Evolutionary conservation across 2,113 vertebrate species (phyloP), one percentile per base, ranked within the genome.

Genomic region (Sula dactylatra): DNA sequence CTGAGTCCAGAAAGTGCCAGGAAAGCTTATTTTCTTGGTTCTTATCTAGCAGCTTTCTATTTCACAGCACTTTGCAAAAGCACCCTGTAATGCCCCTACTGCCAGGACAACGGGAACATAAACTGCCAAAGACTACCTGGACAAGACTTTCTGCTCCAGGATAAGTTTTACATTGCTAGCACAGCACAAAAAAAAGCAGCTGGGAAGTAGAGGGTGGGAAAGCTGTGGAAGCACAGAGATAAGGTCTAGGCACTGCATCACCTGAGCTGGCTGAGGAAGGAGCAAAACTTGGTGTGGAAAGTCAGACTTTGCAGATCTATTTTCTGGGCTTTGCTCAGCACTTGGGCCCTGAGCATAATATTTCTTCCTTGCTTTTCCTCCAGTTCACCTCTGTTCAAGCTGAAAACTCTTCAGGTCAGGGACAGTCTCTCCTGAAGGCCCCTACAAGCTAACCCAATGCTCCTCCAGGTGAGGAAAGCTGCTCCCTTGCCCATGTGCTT

Each of bases 181-280:
- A 61, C 13, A 58, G 29, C 40, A 76, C 40, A 50, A 61, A 40
- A 12, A 58, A 40, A 55, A 55, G 13, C 50, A 85, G 73, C 0
- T 0, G 6, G 5, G 14, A 25, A 9, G 17, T 45, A 29, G 52
- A 71, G n/a, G 9, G 5, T 78, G 81, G 15, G 29, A 32, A 72
- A 80, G 25, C 24, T 36, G 9, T 17, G 40, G 80, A 50, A 81
- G 29, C 52, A 42, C 31, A 81, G 40, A 40, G 29, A 26, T 26
- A 26, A 77, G 10, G 9, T 45, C 16, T 1, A 2, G 3, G 2
- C 13, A 4, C 25, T n/a, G 38, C 34, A 16, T 31, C 21, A 52
- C 26, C 22, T 26, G 26, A 73, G 54, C 11, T 6, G 2, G 58
- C 38, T 79, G 86, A 62, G 31, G 62, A 71, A 71, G 40, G 42